A percentile compares a stretch with the other conserved stretches of the same genome.
phyloP scores from a whole-genome alignment of 2,888 invertebrate species.

The Aromia moschata region DNA sequence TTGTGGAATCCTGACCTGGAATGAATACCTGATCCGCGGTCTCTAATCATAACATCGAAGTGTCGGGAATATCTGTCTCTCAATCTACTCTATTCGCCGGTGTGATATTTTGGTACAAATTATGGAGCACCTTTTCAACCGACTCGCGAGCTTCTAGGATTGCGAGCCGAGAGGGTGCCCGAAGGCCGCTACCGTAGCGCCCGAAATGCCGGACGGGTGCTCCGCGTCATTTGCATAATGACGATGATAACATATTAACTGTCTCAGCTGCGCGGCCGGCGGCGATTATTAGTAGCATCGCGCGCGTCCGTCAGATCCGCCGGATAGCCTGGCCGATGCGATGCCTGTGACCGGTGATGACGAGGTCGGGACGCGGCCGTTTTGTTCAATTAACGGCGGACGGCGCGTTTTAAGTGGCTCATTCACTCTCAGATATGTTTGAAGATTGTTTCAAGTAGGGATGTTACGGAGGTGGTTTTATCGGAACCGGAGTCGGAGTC shows the following conservation, averaged over 20 bases:
- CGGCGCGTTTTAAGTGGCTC: too few relatives aligned
- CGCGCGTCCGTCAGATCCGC: slow-evolving; percentile 47
- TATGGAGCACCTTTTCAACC: too few relatives aligned
- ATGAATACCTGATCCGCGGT: too few relatives aligned
- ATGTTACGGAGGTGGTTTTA: too few relatives aligned
- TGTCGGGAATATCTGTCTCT: too few relatives aligned
- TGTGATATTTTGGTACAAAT: too few relatives aligned
- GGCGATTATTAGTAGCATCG: slow-evolving; percentile 61
- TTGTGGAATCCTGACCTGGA: too few relatives aligned
- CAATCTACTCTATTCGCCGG: too few relatives aligned
- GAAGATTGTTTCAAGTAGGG: too few relatives aligned
- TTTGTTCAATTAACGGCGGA: slow-evolving; percentile 53
- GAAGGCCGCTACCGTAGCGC: slow-evolving; percentile 45
- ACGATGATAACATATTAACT: slow-evolving; percentile 61
- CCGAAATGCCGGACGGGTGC: slow-evolving; percentile 21
- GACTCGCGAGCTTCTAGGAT: not conserved
- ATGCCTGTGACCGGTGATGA: slow-evolving; percentile 29
- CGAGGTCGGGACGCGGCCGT: slow-evolving; percentile 43
- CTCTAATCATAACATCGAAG: too few relatives aligned
- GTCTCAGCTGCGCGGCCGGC: slow-evolving; percentile 59
- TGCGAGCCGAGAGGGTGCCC: slow-evolving; percentile 36
- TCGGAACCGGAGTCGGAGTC: too few relatives aligned
- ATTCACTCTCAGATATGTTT: too few relatives aligned
- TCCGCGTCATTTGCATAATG: slow-evolving; percentile 59
- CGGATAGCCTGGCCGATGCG: slow-evolving; percentile 47